Evolutionary conservation across 1,140 invertebrate species (phyloP).

Genomic region (Aporrectodea caliginosa): DNA sequence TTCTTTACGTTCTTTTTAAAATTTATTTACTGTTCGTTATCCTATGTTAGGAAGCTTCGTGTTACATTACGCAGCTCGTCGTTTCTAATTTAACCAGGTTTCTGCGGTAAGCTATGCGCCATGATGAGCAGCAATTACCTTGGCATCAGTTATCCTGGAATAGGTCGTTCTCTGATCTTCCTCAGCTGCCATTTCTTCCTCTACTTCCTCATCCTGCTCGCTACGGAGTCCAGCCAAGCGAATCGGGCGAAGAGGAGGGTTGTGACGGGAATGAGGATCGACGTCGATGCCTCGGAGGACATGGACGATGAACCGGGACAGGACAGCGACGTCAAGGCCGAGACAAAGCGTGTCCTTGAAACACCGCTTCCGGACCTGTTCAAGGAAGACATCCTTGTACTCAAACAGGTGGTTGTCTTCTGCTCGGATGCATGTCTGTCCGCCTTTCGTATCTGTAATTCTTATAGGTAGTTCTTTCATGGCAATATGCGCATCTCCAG

Average conservation of each 20-base stretch:
- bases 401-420: slow-evolving; percentile 2
- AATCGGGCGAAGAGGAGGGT: not conserved
- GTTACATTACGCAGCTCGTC: too few relatives aligned
- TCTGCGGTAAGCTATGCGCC: not conserved
- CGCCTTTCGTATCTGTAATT: too few relatives aligned
- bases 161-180: slow-evolving; percentile 60
- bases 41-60: too few relatives aligned
- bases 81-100: too few relatives aligned
- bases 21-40: too few relatives aligned
- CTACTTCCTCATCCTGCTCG: slow-evolving; percentile 58
- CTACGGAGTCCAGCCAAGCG: slow-evolving; percentile 54
- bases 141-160: slow-evolving; percentile 41
- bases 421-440: too few relatives aligned
- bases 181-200: slow-evolving; percentile 58
- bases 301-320: not conserved
- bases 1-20: too few relatives aligned
- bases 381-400: slow-evolving; percentile 9
- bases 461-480: too few relatives aligned
- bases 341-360: slow-evolving; percentile 1
- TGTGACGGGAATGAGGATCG: not conserved
- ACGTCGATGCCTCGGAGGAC: not conserved
- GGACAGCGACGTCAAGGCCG: slow-evolving; percentile 6
- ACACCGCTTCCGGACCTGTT: not conserved
- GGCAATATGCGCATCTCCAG: too few relatives aligned
- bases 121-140: not conserved